Percentiles rank a stretch among this genome's conserved stretches.
Evolutionary conservation across 1,140 invertebrate genomes (phyloP).

Genomic region (Batillaria attramentaria): DNA sequence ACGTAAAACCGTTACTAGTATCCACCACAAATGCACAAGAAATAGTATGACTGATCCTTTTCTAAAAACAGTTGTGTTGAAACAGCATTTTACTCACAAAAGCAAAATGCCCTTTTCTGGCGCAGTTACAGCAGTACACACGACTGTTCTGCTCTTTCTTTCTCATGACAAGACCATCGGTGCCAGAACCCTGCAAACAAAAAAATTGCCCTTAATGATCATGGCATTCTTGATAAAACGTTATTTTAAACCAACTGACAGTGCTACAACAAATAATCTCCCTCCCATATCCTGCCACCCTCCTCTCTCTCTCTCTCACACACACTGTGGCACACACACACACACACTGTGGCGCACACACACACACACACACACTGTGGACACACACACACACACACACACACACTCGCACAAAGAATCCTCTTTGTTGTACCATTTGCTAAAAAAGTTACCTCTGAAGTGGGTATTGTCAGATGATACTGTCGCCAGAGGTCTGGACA

Average conservation of each 20-base stretch:
- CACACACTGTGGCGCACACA: background rate
- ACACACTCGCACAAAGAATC: background rate
- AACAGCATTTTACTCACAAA: slow-evolving; percentile 15
- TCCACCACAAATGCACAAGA: background rate
- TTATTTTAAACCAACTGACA: background rate
- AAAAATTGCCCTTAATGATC: background rate
- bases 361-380: background rate
- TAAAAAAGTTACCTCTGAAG: background rate
- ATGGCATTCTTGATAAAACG: background rate
- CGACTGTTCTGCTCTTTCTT: slow-evolving; percentile 12
- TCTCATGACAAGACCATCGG: background rate
- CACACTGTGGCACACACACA: background rate
- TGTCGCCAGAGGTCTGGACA: slow-evolving; percentile 35
- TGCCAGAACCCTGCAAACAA: background rate
- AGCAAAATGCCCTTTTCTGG: slow-evolving; percentile 21
- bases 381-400: background rate
- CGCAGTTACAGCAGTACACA: slow-evolving; percentile 32
- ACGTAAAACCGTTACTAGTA: background rate
- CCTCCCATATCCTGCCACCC: background rate
- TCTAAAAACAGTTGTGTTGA: background rate
- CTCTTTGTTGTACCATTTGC: background rate
- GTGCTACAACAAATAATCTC: background rate
- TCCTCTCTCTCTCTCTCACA: background rate
- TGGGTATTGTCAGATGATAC: slow-evolving; percentile 28
- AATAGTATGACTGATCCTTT: background rate